Conservation (phyloP, 1,140 invertebrate species). For the Pseudomyrmex concolor region DNA sequence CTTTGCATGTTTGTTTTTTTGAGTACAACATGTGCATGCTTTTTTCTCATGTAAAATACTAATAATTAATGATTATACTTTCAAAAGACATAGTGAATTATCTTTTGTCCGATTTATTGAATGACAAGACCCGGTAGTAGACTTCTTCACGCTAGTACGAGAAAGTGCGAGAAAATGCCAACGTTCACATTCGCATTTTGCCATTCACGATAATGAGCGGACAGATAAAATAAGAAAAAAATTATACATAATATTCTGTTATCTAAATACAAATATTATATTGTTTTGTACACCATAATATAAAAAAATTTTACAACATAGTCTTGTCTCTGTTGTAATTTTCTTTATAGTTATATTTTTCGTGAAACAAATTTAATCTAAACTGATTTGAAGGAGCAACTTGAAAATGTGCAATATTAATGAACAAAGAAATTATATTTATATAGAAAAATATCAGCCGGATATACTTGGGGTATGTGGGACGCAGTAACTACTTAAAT, state of each 20-base stretch:
- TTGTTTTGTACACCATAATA: not conserved
- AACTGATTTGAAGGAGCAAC: not conserved
- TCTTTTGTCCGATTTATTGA: not conserved
- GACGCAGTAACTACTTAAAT: slow-evolving; percentile 72
- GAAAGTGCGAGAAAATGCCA: slow-evolving; percentile 16
- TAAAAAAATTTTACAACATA: no score
- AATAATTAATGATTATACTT: no score
- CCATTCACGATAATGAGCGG: slow-evolving; percentile 2
- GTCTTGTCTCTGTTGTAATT: no score
- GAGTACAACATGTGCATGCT: not conserved
- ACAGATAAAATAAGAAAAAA: not conserved
- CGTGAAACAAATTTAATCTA: not conserved
- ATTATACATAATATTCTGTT: no score
- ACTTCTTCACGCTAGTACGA: slow-evolving; percentile 19
- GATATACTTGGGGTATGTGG: slow-evolving; percentile 70
- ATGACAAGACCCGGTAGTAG: not conserved
- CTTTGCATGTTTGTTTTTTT: slow-evolving; percentile 21
- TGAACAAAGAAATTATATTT: slow-evolving; percentile 33
- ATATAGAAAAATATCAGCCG: slow-evolving; percentile 39
- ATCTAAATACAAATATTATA: slow-evolving; percentile 14
- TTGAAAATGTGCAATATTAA: not conserved
- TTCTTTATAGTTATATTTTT: no score
- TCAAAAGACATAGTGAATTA: no score
- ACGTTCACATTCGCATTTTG: slow-evolving; percentile 10
- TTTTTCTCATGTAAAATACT: not conserved